phyloP scores from a whole-genome alignment of 37 sponge, comb jelly and placozoan genomes.

The Mnemiopsis leidyi region DNA sequence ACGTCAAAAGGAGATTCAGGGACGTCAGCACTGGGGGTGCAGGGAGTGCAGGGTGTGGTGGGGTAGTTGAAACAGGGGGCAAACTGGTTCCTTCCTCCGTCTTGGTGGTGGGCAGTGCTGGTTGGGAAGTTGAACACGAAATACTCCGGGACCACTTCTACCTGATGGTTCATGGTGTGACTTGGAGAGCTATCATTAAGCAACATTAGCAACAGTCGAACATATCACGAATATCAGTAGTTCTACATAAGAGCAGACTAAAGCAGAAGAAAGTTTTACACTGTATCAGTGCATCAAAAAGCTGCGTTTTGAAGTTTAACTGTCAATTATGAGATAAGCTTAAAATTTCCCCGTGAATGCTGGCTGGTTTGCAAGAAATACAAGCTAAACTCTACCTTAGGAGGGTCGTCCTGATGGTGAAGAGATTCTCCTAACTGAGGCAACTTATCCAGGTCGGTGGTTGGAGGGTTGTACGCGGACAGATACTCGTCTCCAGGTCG shows the following conservation, averaged over 20 bases:
- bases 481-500: constrained; percentile 17
- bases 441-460: background rate
- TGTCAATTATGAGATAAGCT: no score
- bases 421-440: background rate
- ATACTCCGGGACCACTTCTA: constrained; percentile 22
- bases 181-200: no score
- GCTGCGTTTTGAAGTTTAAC: no score
- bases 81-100: background rate
- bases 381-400: background rate
- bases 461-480: background rate
- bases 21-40: constrained; percentile 24
- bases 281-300: no score
- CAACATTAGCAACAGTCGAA: no score
- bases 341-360: no score
- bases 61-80: background rate
- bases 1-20: constrained; percentile 58
- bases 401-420: background rate
- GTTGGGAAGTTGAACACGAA: constrained; percentile 1
- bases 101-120: background rate
- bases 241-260: no score
- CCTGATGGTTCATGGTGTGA: no score
- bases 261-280: no score
- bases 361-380: background rate
- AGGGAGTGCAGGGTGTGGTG: constrained; percentile 52
- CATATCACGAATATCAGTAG: no score